These are phyloP conservation scores for Eupithecia subfuscata DNA, from an alignment of 2,888 invertebrate species.

Conservation along the genomic window DNA sequence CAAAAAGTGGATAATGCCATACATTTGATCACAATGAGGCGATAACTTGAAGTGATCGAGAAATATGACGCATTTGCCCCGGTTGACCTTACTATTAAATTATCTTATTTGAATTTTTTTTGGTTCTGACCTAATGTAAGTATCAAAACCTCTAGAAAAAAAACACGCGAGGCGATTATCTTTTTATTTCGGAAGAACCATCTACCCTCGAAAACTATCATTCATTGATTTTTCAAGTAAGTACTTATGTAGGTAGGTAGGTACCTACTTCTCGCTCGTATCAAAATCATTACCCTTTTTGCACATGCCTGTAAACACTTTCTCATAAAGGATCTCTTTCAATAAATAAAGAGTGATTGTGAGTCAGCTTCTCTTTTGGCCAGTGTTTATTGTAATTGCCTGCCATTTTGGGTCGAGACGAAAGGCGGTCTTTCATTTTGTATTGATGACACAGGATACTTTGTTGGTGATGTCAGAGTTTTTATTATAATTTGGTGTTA, in stretches of 20 bases:
- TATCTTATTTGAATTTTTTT: too few relatives aligned
- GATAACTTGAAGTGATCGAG: too few relatives aligned
- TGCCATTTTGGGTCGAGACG: slow-evolving; percentile 28
- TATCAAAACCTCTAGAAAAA: too few relatives aligned
- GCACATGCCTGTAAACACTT: slow-evolving; percentile 34
- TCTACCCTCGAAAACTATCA: neutral
- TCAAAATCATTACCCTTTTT: slow-evolving; percentile 28
- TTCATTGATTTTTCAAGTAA: neutral
- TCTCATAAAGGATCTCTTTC: slow-evolving; percentile 12
- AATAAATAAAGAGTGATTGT: slow-evolving; percentile 31
- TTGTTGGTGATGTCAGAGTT: slow-evolving; percentile 11
- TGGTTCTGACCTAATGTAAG: too few relatives aligned
- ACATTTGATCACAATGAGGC: too few relatives aligned
- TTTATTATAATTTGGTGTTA: slow-evolving; percentile 12
- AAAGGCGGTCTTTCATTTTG: slow-evolving; percentile 29
- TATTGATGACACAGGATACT: slow-evolving; percentile 20
- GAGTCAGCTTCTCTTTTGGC: slow-evolving; percentile 28
- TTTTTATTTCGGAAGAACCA: neutral
- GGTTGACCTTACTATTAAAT: too few relatives aligned
- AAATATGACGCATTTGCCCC: too few relatives aligned
- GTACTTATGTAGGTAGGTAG: too few relatives aligned
- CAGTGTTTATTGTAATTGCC: slow-evolving; percentile 34
- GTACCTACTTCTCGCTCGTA: neutral
- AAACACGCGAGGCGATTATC: too few relatives aligned
- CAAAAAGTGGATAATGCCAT: too few relatives aligned